Percentiles rank a stretch among this genome's conserved stretches.
Conservation (phyloP, 2,113 vertebrate species). For the Anser brachyrhynchus region DNA sequence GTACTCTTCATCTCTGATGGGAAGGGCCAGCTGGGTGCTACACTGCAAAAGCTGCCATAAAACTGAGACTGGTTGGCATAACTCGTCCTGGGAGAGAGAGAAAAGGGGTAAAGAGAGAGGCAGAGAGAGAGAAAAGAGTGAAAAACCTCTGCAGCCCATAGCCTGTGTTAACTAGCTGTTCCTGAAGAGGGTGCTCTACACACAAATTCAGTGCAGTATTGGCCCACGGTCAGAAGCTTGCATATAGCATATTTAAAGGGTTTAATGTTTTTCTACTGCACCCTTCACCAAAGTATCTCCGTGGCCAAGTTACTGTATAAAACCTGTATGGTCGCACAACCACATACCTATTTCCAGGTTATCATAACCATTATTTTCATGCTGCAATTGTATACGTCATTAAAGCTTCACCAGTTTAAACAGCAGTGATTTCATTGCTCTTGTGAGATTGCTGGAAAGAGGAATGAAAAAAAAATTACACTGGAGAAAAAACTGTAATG, state of each 20-base stretch:
- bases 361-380: not conserved
- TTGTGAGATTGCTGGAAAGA: not conserved
- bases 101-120: not conserved
- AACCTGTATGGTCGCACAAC: not conserved
- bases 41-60: not conserved
- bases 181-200: not conserved
- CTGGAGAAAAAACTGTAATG: not conserved
- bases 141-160: not conserved
- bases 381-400: not conserved
- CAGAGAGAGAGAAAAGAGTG: not conserved
- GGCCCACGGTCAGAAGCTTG: not conserved
- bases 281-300: not conserved
- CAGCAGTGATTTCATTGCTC: not conserved
- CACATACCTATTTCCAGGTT: not conserved
- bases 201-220: not conserved
- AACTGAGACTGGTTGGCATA: rapidly evolving
- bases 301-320: not conserved
- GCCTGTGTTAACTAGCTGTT: not conserved
- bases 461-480: not conserved
- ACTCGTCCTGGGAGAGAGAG: not conserved
- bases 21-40: not conserved
- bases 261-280: not conserved
- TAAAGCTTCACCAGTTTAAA: not conserved
- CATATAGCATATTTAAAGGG: not conserved
- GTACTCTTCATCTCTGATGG: not conserved